Evolutionary conservation across 2,888 invertebrate species (phyloP).

Genomic region (Fragum sueziense): DNA sequence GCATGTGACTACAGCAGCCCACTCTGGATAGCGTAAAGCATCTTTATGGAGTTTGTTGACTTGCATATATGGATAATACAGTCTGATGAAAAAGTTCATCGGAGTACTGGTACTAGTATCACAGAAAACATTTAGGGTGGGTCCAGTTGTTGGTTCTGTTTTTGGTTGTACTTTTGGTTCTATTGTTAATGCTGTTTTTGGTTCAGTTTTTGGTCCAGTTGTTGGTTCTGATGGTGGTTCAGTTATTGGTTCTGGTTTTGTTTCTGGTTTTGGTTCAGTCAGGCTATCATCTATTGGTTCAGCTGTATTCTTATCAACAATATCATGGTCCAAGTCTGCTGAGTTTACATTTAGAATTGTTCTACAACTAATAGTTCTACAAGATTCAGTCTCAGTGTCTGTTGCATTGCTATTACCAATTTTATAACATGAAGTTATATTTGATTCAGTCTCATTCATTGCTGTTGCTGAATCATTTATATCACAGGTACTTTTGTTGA

Average conservation of each 20-base stretch:
- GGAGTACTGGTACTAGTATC: background rate
- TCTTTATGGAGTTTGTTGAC: background rate
- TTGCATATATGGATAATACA: conserved; percentile 65
- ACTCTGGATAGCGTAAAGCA: conserved; percentile 33
- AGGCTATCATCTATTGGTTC: background rate
- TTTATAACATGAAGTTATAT: background rate
- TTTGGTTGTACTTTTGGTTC: background rate
- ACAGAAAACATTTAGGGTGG: background rate
- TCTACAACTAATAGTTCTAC: too few relatives aligned
- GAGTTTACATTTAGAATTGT: background rate
- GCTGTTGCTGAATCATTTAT: background rate
- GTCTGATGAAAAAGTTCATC: conserved; percentile 64
- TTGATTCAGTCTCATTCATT: background rate
- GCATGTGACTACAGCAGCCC: conserved; percentile 69
- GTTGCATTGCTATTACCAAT: background rate
- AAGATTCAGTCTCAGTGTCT: too few relatives aligned
- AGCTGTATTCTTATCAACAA: background rate
- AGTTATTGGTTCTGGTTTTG: too few relatives aligned
- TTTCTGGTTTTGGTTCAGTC: background rate
- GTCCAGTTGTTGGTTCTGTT: background rate
- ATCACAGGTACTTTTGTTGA: background rate
- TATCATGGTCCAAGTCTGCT: background rate
- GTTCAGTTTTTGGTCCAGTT: too few relatives aligned
- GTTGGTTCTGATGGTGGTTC: too few relatives aligned
- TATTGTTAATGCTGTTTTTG: too few relatives aligned